Base-by-base conservation (phyloP, 2,888 invertebrate genomes). In the Gandaritis pyraliata region DNA sequence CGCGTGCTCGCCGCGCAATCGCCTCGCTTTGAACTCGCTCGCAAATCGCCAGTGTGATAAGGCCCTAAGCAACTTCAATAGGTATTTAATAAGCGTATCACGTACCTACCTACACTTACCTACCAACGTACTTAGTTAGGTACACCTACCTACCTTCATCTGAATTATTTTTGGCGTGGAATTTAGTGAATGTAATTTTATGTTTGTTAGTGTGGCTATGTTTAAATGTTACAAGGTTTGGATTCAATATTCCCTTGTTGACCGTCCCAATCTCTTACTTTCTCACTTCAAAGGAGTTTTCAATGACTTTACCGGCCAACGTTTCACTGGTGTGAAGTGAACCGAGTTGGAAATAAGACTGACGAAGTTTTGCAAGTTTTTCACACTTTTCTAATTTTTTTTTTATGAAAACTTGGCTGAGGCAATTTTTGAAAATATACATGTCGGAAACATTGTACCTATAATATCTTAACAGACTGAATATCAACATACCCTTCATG, bases 271-370 rank as follows among this genome's bases (percentile, higher is more conserved):
- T 33, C 39, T 48, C 58, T 55, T 51, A 58, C 38, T 62, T 70
- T 68, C 33, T 39, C 10, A 43, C 16, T 43, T 68, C 64, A 56
- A 61, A 47, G 52, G 52, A 61, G 43, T 51, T 58, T 51, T 66
- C 51, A 60, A 57, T 62, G 54, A 59, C 61, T 60, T 64, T 53
- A 54, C 65, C 54, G 53, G 60, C n/a, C 65, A 56, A 50, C 36
- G 52, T 59, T 70, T 70, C 74, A 78, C 77, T 74, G 68, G 46
- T 30, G 62, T 67, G 82, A 78, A 80, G 62, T 67, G 82, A 78
- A 80, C 81, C 78, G 80, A 76, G 78, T 84, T 82, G 80, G 74
- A 79, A 74, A 85, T 82, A 90, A 90, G 90, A 90, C 90, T 90
- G 90, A 90, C 73, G 72, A 79, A 78, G 76, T 82, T 83, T 85